Evolutionary conservation across 1,140 invertebrate genomes (phyloP).

Genomic region (Heliconius congener): DNA sequence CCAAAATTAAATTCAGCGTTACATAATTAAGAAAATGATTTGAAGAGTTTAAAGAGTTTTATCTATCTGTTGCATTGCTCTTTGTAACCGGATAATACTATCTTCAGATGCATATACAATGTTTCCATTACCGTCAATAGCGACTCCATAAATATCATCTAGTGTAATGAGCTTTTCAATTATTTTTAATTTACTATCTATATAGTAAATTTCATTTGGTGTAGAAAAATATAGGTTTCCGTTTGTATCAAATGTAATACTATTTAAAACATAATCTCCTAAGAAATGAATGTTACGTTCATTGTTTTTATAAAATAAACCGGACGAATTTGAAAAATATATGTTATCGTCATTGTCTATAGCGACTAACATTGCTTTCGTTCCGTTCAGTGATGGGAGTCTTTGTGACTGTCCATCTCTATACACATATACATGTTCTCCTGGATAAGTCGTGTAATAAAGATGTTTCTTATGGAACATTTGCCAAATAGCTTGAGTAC

Average conservation of each 20-base stretch:
- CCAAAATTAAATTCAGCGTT: no score
- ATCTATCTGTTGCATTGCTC: slow-evolving; percentile 15
- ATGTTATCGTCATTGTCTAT: slow-evolving; percentile 47
- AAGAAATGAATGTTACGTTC: slow-evolving; percentile 19
- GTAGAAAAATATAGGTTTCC: slow-evolving; percentile 57
- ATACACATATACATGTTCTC: slow-evolving; percentile 47
- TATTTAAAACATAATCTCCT: slow-evolving; percentile 47
- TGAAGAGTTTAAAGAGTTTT: no score
- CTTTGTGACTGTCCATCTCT: slow-evolving; percentile 36
- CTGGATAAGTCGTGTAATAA: slow-evolving; percentile 54
- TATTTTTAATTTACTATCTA: slow-evolving; percentile 40
- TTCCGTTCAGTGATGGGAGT: slow-evolving; percentile 44
- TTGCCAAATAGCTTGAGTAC: slow-evolving; percentile 56
- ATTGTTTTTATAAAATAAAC: slow-evolving; percentile 41
- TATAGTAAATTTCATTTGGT: slow-evolving; percentile 50
- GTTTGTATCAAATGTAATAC: slow-evolving; percentile 47
- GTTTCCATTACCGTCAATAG: slow-evolving; percentile 47
- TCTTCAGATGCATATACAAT: slow-evolving; percentile 49
- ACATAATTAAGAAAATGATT: no score
- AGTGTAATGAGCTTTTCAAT: slow-evolving; percentile 34
- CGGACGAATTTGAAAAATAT: slow-evolving; percentile 51
- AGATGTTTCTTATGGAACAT: slow-evolving; percentile 54
- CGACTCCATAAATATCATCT: slow-evolving; percentile 44
- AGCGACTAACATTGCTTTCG: slow-evolving; percentile 46
- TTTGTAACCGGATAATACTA: slow-evolving; percentile 46